Conservation (phyloP, 2,113 vertebrate species). For the Engystomops pustulosus region DNA sequence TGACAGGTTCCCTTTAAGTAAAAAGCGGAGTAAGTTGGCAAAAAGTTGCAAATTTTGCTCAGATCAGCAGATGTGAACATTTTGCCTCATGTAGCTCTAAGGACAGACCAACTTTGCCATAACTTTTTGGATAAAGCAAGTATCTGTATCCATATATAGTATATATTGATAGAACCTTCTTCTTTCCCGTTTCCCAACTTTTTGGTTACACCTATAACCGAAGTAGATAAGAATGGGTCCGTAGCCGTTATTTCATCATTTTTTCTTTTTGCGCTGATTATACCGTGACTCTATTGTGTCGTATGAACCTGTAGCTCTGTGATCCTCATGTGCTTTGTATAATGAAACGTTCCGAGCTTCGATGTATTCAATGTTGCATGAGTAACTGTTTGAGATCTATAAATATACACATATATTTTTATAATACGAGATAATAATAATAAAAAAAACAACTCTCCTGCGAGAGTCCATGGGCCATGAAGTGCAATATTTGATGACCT, state of each 20-base stretch:
- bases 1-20: too few relatives aligned
- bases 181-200: not conserved
- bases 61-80: too few relatives aligned
- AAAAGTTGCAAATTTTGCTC: too few relatives aligned
- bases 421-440: conserved; percentile 80
- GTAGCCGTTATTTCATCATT: not conserved
- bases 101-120: too few relatives aligned
- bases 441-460: conserved; percentile 80
- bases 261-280: not conserved
- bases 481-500: conserved; percentile 98
- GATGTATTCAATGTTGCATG: conserved; percentile 87
- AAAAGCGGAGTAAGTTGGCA: too few relatives aligned
- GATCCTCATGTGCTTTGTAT: not conserved
- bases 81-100: too few relatives aligned
- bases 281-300: conserved; percentile 12
- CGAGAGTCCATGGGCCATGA: conserved; percentile 97
- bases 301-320: conserved; percentile 26
- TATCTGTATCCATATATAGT: too few relatives aligned
- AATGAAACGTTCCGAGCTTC: conserved; percentile 63
- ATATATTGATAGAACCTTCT: too few relatives aligned
- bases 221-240: not conserved
- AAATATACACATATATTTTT: conserved; percentile 68
- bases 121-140: too few relatives aligned
- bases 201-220: not conserved
- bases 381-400: conserved; percentile 79